Conservation (phyloP, 2,797 vertebrate genomes). For the Syngnathus acus region DNA sequence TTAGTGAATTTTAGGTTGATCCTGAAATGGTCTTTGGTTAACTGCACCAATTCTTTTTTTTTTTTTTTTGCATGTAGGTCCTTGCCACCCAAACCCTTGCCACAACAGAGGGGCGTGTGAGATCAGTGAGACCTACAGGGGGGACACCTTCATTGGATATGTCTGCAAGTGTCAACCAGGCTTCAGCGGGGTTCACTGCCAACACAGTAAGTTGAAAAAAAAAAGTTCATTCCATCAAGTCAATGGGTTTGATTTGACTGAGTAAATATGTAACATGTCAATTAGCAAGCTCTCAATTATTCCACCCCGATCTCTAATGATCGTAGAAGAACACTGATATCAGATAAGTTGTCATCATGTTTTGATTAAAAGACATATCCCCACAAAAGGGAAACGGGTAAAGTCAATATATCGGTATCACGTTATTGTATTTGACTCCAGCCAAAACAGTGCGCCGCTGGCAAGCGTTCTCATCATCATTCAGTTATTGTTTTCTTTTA, state of each 20-base stretch:
- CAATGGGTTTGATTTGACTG: no score
- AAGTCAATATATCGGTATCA: constrained; percentile 22
- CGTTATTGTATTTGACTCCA: constrained; percentile 38
- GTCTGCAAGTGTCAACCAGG: constrained; percentile 88
- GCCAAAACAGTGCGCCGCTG: constrained; percentile 32
- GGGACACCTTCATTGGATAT: constrained; percentile 95
- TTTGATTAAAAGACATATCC: constrained; percentile 24
- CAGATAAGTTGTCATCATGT: background rate
- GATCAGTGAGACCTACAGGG: constrained; percentile 92
- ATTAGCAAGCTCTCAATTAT: background rate
- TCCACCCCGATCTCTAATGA: background rate
- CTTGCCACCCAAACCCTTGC: constrained; percentile 92
- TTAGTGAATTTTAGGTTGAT: no score
- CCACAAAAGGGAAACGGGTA: constrained; percentile 21
- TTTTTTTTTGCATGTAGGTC: constrained; percentile 66
- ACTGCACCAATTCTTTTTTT: constrained; percentile 1
- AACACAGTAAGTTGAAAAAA: constrained; percentile 85
- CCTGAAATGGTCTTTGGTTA: background rate
- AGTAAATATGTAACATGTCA: background rate
- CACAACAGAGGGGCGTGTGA: constrained; percentile 94
- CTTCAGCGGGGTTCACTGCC: constrained; percentile 94
- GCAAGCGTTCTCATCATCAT: constrained; percentile 43
- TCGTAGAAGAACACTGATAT: background rate
- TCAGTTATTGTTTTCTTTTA: constrained; percentile 60
- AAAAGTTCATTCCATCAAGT: no score